Evolutionary conservation across 1,140 invertebrate species (phyloP).

Genomic region (Bombus difficillimus): DNA sequence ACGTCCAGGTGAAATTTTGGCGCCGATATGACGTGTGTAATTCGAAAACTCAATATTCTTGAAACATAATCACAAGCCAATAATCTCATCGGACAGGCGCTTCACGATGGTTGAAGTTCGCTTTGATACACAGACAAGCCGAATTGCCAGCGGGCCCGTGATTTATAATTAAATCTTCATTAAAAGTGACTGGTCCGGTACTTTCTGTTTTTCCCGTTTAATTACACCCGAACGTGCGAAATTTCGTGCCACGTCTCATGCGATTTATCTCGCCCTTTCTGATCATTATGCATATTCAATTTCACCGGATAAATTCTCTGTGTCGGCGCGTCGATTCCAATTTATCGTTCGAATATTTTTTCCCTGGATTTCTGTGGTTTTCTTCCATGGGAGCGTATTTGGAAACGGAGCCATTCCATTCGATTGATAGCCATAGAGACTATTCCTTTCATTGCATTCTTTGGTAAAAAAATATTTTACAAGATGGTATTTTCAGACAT

Average conservation of each 20-base stretch:
- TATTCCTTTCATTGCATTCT: not conserved
- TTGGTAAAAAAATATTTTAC: no score
- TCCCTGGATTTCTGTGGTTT: not conserved
- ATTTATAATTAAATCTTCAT: slow-evolving; percentile 23
- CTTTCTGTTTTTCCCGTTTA: not conserved
- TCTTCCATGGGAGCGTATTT: no score
- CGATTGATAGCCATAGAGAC: not conserved
- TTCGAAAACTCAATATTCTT: not conserved
- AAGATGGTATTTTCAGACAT: no score
- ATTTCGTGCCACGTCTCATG: not conserved
- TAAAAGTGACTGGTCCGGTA: not conserved
- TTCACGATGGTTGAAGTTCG: slow-evolving; percentile 5
- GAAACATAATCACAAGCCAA: slow-evolving; percentile 20
- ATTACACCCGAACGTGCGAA: not conserved
- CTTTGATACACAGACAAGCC: slow-evolving; percentile 13
- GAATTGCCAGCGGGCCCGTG: not conserved
- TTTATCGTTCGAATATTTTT: slow-evolving; percentile 2
- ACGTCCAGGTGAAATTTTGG: not conserved
- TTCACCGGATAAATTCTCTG: not conserved
- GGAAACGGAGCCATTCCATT: not conserved
- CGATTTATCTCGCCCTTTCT: no score
- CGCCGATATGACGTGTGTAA: no score
- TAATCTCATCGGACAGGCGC: slow-evolving; percentile 5
- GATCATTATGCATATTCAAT: not conserved
- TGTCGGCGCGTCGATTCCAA: not conserved